phyloP scores from a whole-genome alignment of 2,888 invertebrate species.

The Adelognathus sp. region DNA sequence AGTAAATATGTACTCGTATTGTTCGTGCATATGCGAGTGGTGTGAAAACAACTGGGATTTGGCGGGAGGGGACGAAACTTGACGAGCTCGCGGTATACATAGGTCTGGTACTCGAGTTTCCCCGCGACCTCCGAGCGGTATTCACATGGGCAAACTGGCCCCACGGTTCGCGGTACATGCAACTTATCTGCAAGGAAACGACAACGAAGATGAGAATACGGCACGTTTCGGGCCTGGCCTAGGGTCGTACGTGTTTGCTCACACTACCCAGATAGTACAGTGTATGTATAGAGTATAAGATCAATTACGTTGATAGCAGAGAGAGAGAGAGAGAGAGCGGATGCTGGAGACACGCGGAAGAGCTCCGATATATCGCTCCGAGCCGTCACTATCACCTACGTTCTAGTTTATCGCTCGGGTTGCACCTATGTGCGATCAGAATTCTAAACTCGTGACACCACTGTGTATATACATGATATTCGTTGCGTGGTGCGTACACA shows the following conservation, averaged over 20 bases:
- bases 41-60: not conserved
- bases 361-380: not conserved
- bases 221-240: not conserved
- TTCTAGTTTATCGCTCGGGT: not conserved
- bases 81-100: not conserved
- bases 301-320: constrained; percentile 6
- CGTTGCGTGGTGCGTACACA: not conserved
- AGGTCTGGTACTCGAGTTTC: not conserved
- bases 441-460: not conserved
- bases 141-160: not conserved
- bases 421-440: not conserved
- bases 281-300: not conserved
- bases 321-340: not conserved
- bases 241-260: not conserved
- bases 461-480: not conserved
- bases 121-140: not conserved
- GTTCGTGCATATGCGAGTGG: not conserved
- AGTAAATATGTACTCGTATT: not conserved
- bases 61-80: not conserved
- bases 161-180: not conserved
- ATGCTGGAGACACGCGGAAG: not conserved
- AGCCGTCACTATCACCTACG: constrained; percentile 3
- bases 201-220: not conserved
- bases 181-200: not conserved
- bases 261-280: not conserved